phyloP scores from a whole-genome alignment of 1,140 invertebrate species.

The Lordiphosa stackelbergi region DNA sequence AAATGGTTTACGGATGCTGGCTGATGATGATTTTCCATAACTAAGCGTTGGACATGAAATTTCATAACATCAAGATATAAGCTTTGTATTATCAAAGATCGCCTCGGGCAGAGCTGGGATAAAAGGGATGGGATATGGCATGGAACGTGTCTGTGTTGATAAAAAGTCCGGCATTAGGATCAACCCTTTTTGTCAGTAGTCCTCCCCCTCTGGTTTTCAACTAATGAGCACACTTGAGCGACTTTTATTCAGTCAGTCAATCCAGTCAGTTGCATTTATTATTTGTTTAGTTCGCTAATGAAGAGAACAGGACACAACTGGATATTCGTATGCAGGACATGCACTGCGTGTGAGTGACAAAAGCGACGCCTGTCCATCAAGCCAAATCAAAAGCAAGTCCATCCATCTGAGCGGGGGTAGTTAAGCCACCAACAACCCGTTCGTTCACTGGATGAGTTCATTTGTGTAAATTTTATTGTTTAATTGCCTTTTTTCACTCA shows the following conservation, averaged over 20 bases:
- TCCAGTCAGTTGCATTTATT: constrained; percentile 53
- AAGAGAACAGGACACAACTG: constrained; percentile 33
- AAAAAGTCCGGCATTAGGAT: constrained; percentile 15
- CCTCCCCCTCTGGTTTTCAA: constrained; percentile 13
- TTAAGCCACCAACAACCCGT: constrained; percentile 20
- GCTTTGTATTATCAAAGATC: constrained; percentile 62
- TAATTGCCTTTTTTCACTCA: constrained; percentile 57
- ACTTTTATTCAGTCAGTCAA: constrained; percentile 26
- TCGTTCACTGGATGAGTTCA: constrained; percentile 2
- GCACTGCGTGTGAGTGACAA: constrained; percentile 51
- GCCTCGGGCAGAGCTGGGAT: constrained; percentile 15
- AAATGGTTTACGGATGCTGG: constrained; percentile 43
- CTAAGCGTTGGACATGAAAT: constrained; percentile 42
- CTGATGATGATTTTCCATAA: constrained; percentile 45
- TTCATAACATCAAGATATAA: constrained; percentile 70
- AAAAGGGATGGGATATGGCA: constrained; percentile 7
- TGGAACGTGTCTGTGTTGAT: constrained; percentile 46
- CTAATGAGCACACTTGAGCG: constrained; percentile 72
- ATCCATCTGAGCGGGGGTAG: constrained; percentile 27
- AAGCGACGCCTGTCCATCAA: constrained; percentile 63
- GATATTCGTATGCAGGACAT: constrained; percentile 58
- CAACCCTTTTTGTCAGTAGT: constrained; percentile 27
- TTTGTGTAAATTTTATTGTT: constrained; percentile 67
- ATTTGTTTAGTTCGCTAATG: constrained; percentile 59
- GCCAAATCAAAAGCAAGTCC: constrained; percentile 42